Conservation (phyloP, 2,113 vertebrate species). For the Dasyornis broadbenti region DNA sequence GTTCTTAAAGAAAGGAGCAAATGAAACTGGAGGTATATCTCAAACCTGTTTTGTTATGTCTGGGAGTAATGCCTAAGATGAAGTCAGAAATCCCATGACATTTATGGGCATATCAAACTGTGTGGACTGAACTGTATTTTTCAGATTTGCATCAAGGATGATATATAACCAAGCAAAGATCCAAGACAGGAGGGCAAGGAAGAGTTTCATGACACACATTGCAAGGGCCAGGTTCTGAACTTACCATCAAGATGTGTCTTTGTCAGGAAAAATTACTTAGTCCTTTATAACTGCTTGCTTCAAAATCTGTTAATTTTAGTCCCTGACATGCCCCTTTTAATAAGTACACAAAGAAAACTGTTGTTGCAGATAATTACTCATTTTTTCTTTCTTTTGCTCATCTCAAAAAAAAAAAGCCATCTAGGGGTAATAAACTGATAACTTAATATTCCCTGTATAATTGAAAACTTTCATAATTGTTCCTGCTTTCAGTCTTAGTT, state of each 20-base stretch:
- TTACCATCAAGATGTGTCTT: background rate
- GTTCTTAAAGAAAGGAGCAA: background rate
- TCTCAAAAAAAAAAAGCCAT: background rate
- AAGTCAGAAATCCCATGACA: background rate
- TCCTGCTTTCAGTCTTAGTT: background rate
- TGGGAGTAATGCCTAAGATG: background rate
- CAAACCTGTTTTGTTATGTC: background rate
- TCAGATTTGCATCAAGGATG: background rate
- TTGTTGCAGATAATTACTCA: background rate
- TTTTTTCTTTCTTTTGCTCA: background rate
- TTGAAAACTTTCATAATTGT: background rate
- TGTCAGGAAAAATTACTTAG: background rate
- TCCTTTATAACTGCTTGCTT: background rate
- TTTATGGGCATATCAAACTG: background rate
- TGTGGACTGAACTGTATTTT: background rate
- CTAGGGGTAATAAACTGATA: background rate
- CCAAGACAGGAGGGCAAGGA: background rate
- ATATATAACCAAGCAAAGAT: background rate
- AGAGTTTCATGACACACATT: background rate
- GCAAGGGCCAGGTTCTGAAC: background rate
- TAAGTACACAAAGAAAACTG: background rate
- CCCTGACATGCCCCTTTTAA: background rate
- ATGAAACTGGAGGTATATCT: background rate
- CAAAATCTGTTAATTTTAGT: background rate
- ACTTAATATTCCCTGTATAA: background rate